Evolutionary conservation across 2,113 vertebrate genomes (phyloP).

Genomic region (Dipodomys ordii): DNA sequence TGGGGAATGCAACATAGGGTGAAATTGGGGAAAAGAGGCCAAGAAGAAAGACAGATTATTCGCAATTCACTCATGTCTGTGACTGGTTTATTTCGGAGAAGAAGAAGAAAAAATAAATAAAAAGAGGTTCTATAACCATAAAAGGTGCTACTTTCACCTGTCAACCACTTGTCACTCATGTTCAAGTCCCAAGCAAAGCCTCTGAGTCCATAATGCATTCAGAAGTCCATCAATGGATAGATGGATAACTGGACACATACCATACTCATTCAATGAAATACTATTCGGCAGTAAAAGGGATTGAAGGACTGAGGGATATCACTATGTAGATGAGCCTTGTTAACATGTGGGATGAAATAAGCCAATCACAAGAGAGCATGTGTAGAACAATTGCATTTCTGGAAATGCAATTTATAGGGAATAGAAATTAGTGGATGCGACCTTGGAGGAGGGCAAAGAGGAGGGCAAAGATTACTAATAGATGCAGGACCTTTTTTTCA

Average conservation of each 20-base stretch:
- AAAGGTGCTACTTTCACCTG: neutral
- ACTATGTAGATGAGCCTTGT: neutral
- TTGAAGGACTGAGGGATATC: neutral
- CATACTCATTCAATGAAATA: neutral
- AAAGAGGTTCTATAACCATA: neutral
- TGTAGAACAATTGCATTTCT: neutral
- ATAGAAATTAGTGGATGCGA: neutral
- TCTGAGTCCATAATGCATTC: neutral
- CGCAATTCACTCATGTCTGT: neutral
- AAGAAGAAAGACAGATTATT: conserved; percentile 18
- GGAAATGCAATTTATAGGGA: neutral
- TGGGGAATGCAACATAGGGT: neutral
- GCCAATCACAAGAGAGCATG: neutral
- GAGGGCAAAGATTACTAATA: neutral
- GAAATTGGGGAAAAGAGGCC: neutral
- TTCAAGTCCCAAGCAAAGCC: neutral
- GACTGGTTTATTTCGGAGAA: neutral
- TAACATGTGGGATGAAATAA: conserved; percentile 25
- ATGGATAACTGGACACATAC: neutral
- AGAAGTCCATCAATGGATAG: neutral
- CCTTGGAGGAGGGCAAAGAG: neutral
- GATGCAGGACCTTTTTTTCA: neutral
- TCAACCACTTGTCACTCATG: neutral
- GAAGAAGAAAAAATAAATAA: neutral
- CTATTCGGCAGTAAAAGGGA: neutral